Evolutionary conservation across 2,113 vertebrate genomes (phyloP).

Genomic region (Polypterus senegalus): DNA sequence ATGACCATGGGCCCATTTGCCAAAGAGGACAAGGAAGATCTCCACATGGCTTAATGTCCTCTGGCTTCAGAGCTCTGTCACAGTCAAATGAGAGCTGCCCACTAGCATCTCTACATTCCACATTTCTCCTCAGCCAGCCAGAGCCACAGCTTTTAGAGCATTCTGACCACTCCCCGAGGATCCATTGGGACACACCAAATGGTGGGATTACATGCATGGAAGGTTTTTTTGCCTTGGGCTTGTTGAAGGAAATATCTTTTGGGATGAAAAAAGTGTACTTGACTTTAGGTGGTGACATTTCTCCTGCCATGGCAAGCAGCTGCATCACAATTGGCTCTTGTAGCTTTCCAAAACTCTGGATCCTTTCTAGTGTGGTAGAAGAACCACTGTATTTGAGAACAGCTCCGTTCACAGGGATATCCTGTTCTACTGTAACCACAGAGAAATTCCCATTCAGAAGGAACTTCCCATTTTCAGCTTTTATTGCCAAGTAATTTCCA

Average conservation of each 20-base stretch:
- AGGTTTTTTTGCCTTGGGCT: slow-evolving; percentile 50
- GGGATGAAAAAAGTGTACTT: slow-evolving; percentile 90
- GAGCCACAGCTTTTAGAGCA: slow-evolving; percentile 82
- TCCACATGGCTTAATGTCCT: slow-evolving; percentile 69
- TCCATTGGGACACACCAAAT: slow-evolving; percentile 62
- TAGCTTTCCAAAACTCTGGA: slow-evolving; percentile 81
- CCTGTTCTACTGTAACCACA: slow-evolving; percentile 79
- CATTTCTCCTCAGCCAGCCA: slow-evolving; percentile 74
- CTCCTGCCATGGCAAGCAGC: slow-evolving; percentile 63
- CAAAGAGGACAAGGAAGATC: slow-evolving; percentile 73
- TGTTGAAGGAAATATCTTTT: slow-evolving; percentile 57
- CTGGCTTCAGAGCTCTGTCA: slow-evolving; percentile 58
- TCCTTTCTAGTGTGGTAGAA: slow-evolving; percentile 76
- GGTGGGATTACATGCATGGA: slow-evolving; percentile 61
- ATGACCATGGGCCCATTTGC: slow-evolving; percentile 62
- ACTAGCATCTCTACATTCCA: slow-evolving; percentile 65
- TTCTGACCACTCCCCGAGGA: slow-evolving; percentile 78
- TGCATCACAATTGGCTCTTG: slow-evolving; percentile 71
- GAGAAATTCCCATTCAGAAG: slow-evolving; percentile 86
- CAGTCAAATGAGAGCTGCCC: slow-evolving; percentile 63
- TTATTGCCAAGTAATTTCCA: slow-evolving; percentile 81
- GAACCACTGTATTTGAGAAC: slow-evolving; percentile 89
- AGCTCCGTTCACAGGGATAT: slow-evolving; percentile 73
- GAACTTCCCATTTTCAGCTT: slow-evolving; percentile 60
- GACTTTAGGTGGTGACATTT: slow-evolving; percentile 62